These are phyloP conservation scores for Mellilla xanthometata DNA, from an alignment of 2,888 invertebrate genomes.

Conservation along the genomic window DNA sequence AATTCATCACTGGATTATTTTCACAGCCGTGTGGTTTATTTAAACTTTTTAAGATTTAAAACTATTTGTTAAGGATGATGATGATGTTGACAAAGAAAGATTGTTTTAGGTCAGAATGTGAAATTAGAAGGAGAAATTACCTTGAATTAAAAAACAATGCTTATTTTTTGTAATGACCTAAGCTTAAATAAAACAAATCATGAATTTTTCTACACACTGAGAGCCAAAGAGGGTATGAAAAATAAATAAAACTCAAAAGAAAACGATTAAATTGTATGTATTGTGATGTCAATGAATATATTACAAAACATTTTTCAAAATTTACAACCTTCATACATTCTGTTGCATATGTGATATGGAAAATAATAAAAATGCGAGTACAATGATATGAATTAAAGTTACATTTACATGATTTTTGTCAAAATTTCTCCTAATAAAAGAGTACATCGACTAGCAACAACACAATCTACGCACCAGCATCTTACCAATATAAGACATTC, in stretches of 20 bases:
- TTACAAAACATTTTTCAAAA: slow-evolving; percentile 22
- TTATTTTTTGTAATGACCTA: too few relatives aligned
- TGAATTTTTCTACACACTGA: too few relatives aligned
- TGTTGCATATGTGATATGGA: slow-evolving; percentile 36
- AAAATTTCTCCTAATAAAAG: slow-evolving; percentile 28
- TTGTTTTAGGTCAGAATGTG: too few relatives aligned
- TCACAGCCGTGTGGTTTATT: slow-evolving; percentile 61
- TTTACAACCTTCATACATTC: slow-evolving; percentile 38
- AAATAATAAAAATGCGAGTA: slow-evolving; percentile 31
- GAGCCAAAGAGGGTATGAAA: slow-evolving; percentile 17
- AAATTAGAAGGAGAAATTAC: too few relatives aligned
- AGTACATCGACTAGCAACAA: slow-evolving; percentile 53
- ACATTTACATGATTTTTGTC: slow-evolving; percentile 20
- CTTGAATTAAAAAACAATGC: too few relatives aligned
- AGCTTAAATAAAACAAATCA: too few relatives aligned
- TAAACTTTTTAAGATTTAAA: slow-evolving; percentile 52
- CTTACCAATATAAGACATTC: too few relatives aligned
- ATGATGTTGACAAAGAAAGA: too few relatives aligned
- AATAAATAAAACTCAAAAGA: slow-evolving; percentile 62
- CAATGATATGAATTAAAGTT: slow-evolving; percentile 31
- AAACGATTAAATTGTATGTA: slow-evolving; percentile 64
- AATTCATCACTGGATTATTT: slow-evolving; percentile 51
- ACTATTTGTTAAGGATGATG: too few relatives aligned
- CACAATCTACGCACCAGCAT: slow-evolving; percentile 31
- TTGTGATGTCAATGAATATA: slow-evolving; percentile 48